These are phyloP conservation scores for Propsilocerus akamusi DNA, from an alignment of 1,140 invertebrate genomes.

Conservation along the genomic window DNA sequence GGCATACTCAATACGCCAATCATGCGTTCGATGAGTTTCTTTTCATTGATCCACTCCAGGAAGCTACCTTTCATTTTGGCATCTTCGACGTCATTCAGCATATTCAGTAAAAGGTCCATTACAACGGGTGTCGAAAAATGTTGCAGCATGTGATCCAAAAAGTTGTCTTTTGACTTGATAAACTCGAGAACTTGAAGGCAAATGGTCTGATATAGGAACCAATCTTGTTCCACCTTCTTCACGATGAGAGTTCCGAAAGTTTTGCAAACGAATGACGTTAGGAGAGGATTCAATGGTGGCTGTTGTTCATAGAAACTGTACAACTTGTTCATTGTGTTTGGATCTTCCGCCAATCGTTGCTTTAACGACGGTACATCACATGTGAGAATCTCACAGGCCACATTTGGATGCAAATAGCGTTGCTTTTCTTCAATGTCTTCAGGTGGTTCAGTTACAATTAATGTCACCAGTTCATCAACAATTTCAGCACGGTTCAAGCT, in stretches of 20 bases:
- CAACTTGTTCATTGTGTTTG: constrained; percentile 58
- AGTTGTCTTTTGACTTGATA: constrained; percentile 68
- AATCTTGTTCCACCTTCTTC: constrained; percentile 56
- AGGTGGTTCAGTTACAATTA: constrained; percentile 72
- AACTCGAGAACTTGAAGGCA: constrained; percentile 81
- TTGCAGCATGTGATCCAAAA: constrained; percentile 65
- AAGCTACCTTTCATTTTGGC: constrained; percentile 39
- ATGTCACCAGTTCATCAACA: constrained; percentile 65
- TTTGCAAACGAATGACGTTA: constrained; percentile 93
- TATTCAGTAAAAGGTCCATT: constrained; percentile 80
- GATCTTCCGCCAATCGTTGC: constrained; percentile 63
- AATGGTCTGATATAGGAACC: constrained; percentile 78
- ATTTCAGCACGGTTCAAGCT: constrained; percentile 70
- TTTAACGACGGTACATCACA: constrained; percentile 67
- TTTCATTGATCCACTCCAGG: constrained; percentile 76
- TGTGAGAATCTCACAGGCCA: constrained; percentile 86
- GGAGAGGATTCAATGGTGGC: constrained; percentile 75
- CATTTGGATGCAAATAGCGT: constrained; percentile 79
- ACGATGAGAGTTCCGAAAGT: constrained; percentile 73
- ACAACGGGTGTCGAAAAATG: constrained; percentile 90
- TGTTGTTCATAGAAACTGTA: constrained; percentile 78
- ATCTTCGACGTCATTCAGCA: constrained; percentile 70
- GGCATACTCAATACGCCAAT: constrained; percentile 59
- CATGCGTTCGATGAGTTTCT: constrained; percentile 66
- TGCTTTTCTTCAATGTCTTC: constrained; percentile 52